phyloP scores from a whole-genome alignment of 2,888 invertebrate genomes.

The Augiades crinisus region DNA sequence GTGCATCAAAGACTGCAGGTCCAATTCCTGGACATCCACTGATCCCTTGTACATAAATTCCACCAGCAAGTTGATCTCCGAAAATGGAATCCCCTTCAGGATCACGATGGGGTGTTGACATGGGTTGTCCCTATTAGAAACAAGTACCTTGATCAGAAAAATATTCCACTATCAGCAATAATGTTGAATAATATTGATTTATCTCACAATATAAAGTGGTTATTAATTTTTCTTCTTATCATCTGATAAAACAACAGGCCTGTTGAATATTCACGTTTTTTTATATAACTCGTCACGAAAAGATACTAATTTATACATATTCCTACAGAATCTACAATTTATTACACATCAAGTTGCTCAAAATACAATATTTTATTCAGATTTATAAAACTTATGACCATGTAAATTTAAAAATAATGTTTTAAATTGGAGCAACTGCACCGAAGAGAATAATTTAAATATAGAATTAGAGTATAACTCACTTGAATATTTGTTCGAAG shows the following conservation, averaged over 20 bases:
- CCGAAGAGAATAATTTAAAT: slow-evolving; percentile 32
- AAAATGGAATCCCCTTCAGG: slow-evolving; percentile 84
- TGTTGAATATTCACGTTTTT: slow-evolving; percentile 1
- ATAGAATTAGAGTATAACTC: slow-evolving; percentile 40
- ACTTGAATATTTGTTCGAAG: slow-evolving; percentile 87
- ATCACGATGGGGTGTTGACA: slow-evolving; percentile 88
- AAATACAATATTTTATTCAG: slow-evolving; percentile 8
- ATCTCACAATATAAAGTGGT: slow-evolving; percentile 29
- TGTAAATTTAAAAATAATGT: slow-evolving; percentile 19
- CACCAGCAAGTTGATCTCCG: slow-evolving; percentile 84
- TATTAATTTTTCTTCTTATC: slow-evolving; percentile 35
- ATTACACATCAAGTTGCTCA: not conserved
- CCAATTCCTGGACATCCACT: slow-evolving; percentile 84
- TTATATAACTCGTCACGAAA: slow-evolving; percentile 9
- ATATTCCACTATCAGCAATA: slow-evolving; percentile 14
- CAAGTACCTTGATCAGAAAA: slow-evolving; percentile 7
- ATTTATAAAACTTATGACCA: not conserved
- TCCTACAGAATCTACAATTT: not conserved
- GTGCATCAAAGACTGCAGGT: slow-evolving; percentile 83
- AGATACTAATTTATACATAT: not conserved
- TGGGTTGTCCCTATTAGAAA: slow-evolving; percentile 81
- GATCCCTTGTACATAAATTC: slow-evolving; percentile 88
- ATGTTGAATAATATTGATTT: slow-evolving; percentile 23
- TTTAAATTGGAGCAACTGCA: slow-evolving; percentile 14
- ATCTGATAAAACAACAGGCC: slow-evolving; percentile 34